Evolutionary conservation across 30 jellyfish, hydroid and myxozoan species (phyloP).

Genomic region (Turritopsis rubra): DNA sequence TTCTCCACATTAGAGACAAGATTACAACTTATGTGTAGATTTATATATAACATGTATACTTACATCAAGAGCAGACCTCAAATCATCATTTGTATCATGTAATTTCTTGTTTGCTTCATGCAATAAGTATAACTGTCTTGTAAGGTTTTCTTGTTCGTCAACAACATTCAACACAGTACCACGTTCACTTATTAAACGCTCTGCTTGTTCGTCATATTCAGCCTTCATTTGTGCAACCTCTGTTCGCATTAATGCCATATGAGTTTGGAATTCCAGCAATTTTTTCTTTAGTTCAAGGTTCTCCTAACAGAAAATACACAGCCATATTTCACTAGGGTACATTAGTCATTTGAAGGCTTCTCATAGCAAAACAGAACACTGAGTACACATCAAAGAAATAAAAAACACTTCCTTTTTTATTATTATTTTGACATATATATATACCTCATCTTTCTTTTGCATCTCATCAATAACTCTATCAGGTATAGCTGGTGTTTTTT

Average conservation of each 20-base stretch:
- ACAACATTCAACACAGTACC: conserved; percentile 85
- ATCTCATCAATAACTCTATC: conserved; percentile 49
- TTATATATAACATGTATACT: not conserved
- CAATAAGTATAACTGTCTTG: conserved; percentile 75
- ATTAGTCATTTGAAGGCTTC: not conserved
- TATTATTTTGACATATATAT: not conserved
- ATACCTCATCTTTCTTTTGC: conserved; percentile 52
- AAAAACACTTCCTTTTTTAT: no score
- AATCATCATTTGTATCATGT: conserved; percentile 94
- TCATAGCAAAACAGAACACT: no score
- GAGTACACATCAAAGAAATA: no score
- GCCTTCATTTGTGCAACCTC: conserved; percentile 69
- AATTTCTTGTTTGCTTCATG: conserved; percentile 89
- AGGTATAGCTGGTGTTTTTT: conserved; percentile 18
- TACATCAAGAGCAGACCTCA: conserved; percentile 88
- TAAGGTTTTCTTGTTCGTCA: conserved; percentile 84
- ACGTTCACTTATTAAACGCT: conserved; percentile 69
- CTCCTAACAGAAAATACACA: conserved; percentile 45
- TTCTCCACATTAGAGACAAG: not conserved
- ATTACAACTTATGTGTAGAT: not conserved
- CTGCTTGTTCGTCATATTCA: conserved; percentile 90
- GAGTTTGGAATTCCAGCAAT: conserved; percentile 89
- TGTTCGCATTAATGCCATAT: conserved; percentile 69
- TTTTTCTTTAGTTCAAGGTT: conserved; percentile 48
- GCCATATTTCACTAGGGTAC: no score